Conservation (phyloP, 2,113 vertebrate genomes). For the Dicrurus megarhynchus region DNA sequence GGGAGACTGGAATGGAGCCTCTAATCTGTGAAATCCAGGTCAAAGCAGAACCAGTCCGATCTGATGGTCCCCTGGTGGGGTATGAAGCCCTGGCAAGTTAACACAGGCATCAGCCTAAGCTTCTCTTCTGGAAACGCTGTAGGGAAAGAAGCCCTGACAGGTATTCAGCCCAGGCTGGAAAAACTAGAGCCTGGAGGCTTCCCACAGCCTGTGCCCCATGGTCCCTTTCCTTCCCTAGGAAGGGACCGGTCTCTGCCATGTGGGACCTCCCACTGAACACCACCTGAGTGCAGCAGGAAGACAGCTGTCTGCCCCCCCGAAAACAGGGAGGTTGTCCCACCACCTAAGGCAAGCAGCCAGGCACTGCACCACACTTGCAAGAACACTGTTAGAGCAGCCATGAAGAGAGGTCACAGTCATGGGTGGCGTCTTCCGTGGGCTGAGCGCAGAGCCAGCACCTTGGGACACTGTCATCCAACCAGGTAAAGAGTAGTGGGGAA, state of each 20-base stretch:
- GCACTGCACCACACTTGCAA: background rate
- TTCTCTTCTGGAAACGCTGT: background rate
- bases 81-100: background rate
- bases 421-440: background rate
- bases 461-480: background rate
- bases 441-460: background rate
- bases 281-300: background rate
- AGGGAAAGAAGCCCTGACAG: background rate
- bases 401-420: background rate
- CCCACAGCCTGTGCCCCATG: background rate
- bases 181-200: background rate
- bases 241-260: background rate
- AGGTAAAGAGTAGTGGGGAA: background rate
- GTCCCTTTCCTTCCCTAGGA: background rate
- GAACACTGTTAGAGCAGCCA: background rate
- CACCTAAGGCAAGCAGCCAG: background rate
- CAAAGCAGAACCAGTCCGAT: background rate
- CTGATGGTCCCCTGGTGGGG: background rate
- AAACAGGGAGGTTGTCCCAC: background rate
- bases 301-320: background rate
- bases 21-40: background rate
- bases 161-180: background rate
- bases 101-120: background rate
- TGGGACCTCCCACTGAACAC: background rate
- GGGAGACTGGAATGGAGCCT: background rate